phyloP scores from a whole-genome alignment of 2,797 vertebrate genomes.

The Toxotes lorentzi region DNA sequence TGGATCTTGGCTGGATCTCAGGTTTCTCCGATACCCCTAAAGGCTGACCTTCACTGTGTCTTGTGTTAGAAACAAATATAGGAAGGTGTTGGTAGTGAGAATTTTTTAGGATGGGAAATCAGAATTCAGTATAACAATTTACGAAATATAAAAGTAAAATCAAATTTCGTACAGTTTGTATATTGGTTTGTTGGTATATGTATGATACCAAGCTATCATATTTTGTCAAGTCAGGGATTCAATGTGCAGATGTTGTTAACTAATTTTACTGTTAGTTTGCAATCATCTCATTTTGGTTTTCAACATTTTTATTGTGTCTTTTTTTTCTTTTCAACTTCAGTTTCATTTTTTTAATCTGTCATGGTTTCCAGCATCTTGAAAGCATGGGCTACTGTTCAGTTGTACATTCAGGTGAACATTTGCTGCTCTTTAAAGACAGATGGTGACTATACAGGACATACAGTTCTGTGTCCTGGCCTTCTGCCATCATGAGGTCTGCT shows the following conservation, averaged over 20 bases:
- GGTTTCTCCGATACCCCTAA: background rate
- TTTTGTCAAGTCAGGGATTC: background rate
- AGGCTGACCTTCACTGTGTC: background rate
- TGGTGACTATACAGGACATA: constrained; percentile 25
- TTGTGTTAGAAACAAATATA: background rate
- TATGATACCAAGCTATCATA: background rate
- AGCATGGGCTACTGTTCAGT: background rate
- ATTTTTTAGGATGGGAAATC: background rate
- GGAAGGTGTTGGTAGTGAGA: background rate
- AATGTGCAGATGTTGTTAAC: background rate
- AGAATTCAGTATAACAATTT: background rate
- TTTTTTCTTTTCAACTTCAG: too few species aligned
- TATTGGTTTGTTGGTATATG: background rate
- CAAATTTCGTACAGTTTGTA: background rate
- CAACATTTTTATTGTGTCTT: background rate
- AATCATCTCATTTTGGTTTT: background rate
- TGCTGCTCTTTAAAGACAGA: constrained; percentile 24
- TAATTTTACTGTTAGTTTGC: background rate
- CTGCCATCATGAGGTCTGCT: constrained; percentile 25
- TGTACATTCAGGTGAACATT: background rate
- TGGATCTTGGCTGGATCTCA: constrained; percentile 44
- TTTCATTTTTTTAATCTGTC: background rate
- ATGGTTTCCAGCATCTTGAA: background rate
- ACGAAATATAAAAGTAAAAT: background rate
- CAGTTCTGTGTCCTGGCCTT: constrained; percentile 23